Evolutionary conservation across 2,888 invertebrate species (phyloP).

Genomic region (Prenolepis imparis): DNA sequence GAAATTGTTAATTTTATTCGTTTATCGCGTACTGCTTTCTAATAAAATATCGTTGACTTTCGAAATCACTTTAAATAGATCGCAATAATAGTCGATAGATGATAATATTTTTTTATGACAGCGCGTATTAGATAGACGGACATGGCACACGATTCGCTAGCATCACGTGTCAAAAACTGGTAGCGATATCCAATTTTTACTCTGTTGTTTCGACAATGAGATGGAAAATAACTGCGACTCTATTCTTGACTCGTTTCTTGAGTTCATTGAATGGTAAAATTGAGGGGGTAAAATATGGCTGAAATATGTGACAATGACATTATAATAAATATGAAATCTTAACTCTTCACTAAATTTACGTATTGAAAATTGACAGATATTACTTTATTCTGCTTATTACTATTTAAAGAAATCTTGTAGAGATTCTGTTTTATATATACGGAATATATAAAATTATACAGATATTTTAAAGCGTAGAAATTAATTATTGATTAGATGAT

Average conservation of each 20-base stretch:
- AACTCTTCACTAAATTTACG: neutral
- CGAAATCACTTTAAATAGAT: constrained; percentile 71
- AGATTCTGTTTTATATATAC: no score
- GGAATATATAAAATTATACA: no score
- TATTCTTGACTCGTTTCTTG: neutral
- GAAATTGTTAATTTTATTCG: no score
- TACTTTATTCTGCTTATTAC: neutral
- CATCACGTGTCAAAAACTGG: neutral
- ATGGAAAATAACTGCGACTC: neutral
- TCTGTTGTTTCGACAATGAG: neutral
- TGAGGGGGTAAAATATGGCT: no score
- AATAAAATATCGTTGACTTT: constrained; percentile 72
- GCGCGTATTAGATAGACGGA: neutral
- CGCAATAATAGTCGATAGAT: constrained; percentile 26
- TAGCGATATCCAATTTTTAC: neutral
- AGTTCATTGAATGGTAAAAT: neutral
- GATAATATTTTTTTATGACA: constrained; percentile 20
- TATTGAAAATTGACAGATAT: neutral
- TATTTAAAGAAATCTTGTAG: neutral
- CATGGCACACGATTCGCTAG: neutral
- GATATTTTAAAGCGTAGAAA: no score
- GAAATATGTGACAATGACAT: neutral
- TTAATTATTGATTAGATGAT: no score
- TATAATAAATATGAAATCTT: neutral
- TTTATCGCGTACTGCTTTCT: constrained; percentile 77